Evolutionary conservation across 2,113 vertebrate species (phyloP), one percentile per base, ranked within the genome.

Genomic region (Recurvirostra avosetta): DNA sequence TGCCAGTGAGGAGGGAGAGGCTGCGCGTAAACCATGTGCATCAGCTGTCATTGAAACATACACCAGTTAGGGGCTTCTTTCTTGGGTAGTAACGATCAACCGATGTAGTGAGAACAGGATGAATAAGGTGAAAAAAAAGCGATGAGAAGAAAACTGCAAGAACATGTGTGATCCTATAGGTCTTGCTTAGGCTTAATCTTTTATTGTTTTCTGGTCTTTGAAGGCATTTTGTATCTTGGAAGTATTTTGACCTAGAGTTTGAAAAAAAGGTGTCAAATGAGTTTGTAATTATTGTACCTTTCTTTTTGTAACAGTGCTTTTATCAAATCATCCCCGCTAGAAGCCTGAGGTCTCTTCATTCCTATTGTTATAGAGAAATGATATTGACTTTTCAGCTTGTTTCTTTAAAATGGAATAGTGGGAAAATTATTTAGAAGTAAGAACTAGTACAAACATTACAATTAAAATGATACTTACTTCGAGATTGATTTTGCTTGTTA

Each of bases 401-500:
- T 94, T 93, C 75, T 94, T 71, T 84, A 36, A 78, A 92, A 92
- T 29, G 30, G 40, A 91, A n/a, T 30, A 75, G 32, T 49, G 7
- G 72, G 61, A 84, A 90, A 73, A 86, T 47, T 1, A 5, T 82
- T 91, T 87, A 40, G 43, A 82, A 89, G 50, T 74, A 66, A 89
- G 62, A 90, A 65, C 15, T 50, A n/a, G 10, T n/a, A 72, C 9
- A 85, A 89, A 76, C 49, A 61, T 82, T 79, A 3, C 40, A 94
- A 91, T 95, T 96, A 91, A 94, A 92, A 56, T 20, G 71, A 41
- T 68, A 55, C 91, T 96, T 89, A 61, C 40, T 75, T 36, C 52
- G 73, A 68, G 32, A 80, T 81, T 71, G 45, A 21, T 63, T 78
- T 92, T 65, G 19, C 68, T 65, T 84, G 55, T 88, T 74, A 72